Conservation (phyloP, 1,140 invertebrate species). For the Pseudomyrmex pallidus region DNA sequence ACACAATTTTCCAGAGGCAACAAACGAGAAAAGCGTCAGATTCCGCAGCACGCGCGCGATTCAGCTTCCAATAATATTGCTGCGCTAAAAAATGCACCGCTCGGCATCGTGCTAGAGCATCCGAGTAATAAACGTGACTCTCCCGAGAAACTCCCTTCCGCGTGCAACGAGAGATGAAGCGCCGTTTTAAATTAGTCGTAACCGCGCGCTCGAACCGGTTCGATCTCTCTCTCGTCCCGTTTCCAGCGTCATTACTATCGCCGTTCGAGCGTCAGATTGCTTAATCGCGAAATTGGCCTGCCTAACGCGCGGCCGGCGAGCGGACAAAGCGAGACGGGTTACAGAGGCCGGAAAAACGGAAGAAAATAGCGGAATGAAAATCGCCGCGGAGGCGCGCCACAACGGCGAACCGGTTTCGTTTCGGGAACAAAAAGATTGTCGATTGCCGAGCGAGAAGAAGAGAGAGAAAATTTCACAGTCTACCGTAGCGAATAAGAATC, state of each 20-base stretch:
- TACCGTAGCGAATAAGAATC: neutral
- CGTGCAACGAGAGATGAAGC: constrained; percentile 5
- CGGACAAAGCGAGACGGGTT: constrained; percentile 32
- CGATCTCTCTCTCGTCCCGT: neutral
- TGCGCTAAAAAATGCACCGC: constrained; percentile 8
- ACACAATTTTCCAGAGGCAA: constrained; percentile 50
- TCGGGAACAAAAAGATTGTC: constrained; percentile 53
- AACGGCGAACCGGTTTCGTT: constrained; percentile 21
- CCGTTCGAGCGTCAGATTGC: constrained; percentile 48
- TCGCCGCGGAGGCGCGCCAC: constrained; percentile 13
- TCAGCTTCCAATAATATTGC: constrained; percentile 34
- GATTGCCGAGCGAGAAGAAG: constrained; percentile 20
- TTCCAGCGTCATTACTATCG: constrained; percentile 18
- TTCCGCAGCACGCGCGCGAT: neutral
- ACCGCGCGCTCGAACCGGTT: constrained; percentile 26
- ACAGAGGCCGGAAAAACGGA: constrained; percentile 20
- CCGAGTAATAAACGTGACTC: constrained; percentile 22
- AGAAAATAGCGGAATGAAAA: constrained; percentile 48
- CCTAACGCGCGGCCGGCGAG: constrained; percentile 20
- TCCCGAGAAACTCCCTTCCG: neutral
- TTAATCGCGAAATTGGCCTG: constrained; percentile 55
- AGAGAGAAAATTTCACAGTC: constrained; percentile 28
- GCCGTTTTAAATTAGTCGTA: constrained; percentile 36
- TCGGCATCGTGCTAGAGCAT: neutral
- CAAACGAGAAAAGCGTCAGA: constrained; percentile 9